A percentile compares a stretch with the other conserved stretches of the same genome.
These are phyloP conservation scores for Orchesellides sinensis DNA, from an alignment of 2,888 invertebrate species.

Conservation along the genomic window DNA sequence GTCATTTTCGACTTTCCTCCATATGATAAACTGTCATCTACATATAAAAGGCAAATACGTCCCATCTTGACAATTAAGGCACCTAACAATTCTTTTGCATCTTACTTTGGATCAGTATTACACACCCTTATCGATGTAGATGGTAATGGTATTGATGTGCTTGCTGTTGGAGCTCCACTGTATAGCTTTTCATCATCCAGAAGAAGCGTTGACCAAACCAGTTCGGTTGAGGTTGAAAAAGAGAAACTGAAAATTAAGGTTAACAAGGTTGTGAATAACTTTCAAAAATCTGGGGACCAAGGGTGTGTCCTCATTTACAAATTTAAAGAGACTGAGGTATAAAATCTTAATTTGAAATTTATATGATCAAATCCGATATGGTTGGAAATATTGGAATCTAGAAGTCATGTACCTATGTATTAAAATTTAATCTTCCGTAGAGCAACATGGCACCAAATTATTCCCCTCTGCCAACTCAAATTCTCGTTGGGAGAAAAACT, in stretches of 20 bases:
- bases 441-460: background rate
- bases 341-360: background rate
- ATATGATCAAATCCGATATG: background rate
- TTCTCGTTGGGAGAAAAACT: background rate
- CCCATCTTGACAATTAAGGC: slow-evolving; percentile 4
- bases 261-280: background rate
- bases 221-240: background rate
- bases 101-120: slow-evolving; percentile 64
- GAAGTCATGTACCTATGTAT: too few relatives aligned
- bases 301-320: slow-evolving; percentile 55
- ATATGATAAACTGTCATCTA: background rate
- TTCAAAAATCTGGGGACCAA: slow-evolving; percentile 42
- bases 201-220: background rate
- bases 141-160: slow-evolving; percentile 52
- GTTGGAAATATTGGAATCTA: too few relatives aligned
- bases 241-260: background rate
- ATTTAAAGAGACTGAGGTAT: slow-evolving; percentile 1
- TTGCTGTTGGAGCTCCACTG: slow-evolving; percentile 63
- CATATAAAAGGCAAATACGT: slow-evolving; percentile 29
- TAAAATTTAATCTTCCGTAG: background rate
- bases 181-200: background rate
- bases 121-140: slow-evolving; percentile 47
- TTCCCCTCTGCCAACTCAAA: slow-evolving; percentile 7
- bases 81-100: slow-evolving; percentile 34
- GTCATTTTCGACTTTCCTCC: slow-evolving; percentile 41